These are phyloP conservation scores for Sinocyclocheilus anshuiensis DNA, from an alignment of 2,113 vertebrate species.

Conservation along the genomic window DNA sequence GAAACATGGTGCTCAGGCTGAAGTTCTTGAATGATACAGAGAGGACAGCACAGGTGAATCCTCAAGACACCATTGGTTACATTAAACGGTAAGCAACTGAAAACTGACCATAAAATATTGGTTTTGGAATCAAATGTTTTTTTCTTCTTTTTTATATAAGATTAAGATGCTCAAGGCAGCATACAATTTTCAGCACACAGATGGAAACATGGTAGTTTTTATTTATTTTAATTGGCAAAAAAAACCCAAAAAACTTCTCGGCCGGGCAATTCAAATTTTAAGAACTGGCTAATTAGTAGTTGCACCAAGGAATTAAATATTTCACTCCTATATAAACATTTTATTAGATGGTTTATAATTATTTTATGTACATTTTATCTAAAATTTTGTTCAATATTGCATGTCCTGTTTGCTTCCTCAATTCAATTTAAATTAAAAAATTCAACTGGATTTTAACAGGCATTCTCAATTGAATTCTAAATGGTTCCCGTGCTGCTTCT, in stretches of 20 bases:
- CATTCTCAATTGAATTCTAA: background rate
- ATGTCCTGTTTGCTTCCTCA: background rate
- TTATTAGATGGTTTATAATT: no score
- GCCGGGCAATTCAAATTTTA: no score
- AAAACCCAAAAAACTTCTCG: no score
- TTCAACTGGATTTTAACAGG: background rate
- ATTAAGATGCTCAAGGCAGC: background rate
- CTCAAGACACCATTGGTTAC: slow-evolving; percentile 84
- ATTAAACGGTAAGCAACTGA: slow-evolving; percentile 80
- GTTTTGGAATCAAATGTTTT: no score
- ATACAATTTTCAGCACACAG: background rate
- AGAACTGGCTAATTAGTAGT: no score
- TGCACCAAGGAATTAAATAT: no score
- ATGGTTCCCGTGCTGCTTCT: background rate
- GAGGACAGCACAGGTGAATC: slow-evolving; percentile 82
- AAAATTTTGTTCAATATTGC: no score
- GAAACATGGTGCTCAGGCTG: slow-evolving; percentile 82
- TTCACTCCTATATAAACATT: no score
- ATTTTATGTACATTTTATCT: no score
- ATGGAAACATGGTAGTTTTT: background rate
- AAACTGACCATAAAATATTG: no score
- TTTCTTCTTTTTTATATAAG: no score
- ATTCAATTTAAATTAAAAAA: background rate
- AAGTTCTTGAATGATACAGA: slow-evolving; percentile 97
- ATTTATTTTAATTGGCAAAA: no score